Evolutionary conservation across 2,797 vertebrate species (phyloP).

Genomic region (Meda fulgida): DNA sequence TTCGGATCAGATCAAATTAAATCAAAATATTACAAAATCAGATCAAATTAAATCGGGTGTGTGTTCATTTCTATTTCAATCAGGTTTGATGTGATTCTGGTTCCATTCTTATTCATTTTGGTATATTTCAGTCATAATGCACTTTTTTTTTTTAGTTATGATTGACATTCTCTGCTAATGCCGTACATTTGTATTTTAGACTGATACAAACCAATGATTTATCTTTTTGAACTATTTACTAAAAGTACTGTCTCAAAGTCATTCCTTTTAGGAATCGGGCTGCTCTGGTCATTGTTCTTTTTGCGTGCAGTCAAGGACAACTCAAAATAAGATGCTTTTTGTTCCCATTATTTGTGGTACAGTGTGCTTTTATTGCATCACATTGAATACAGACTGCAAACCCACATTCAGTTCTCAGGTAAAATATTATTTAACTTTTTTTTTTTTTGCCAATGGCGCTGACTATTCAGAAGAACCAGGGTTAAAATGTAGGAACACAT

Average conservation of each 20-base stretch:
- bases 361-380: neutral
- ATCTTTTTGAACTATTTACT: neutral
- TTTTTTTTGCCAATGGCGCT: no score
- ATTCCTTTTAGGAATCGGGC: neutral
- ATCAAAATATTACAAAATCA: no score
- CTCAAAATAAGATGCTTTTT: neutral
- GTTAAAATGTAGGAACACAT: no score
- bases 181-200: neutral
- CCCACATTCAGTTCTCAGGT: neutral
- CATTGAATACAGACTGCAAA: neutral
- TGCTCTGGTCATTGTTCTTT: neutral
- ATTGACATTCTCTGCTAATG: neutral
- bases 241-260: neutral
- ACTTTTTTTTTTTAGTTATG: neutral
- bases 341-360: neutral
- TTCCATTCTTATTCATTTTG: neutral
- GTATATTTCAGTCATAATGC: neutral
- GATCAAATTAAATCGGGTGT: neutral
- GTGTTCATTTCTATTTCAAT: neutral
- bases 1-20: no score
- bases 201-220: neutral
- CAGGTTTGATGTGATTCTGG: neutral
- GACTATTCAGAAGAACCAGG: no score
- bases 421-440: no score
- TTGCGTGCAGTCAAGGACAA: neutral